Conservation (phyloP, 2,797 vertebrate genomes). For the Poeciliopsis presidionis region DNA sequence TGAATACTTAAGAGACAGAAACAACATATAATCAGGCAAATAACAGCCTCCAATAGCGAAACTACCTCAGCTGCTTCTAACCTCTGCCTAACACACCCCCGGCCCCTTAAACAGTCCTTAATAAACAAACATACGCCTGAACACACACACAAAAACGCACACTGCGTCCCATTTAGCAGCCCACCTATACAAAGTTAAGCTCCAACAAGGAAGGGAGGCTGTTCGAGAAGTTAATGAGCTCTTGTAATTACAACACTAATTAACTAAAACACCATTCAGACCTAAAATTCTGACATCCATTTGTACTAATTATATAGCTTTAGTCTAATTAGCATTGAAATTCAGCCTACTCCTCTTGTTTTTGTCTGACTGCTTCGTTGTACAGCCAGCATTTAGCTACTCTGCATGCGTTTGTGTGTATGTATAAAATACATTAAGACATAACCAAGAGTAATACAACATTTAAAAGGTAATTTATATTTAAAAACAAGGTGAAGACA, state of each 20-base stretch:
- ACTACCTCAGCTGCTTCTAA: slow-evolving; percentile 58
- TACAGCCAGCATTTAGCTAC: slow-evolving; percentile 29
- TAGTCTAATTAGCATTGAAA: slow-evolving; percentile 86
- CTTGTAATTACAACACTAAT: slow-evolving; percentile 89
- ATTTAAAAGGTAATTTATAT: slow-evolving; percentile 33
- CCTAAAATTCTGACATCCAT: slow-evolving; percentile 90
- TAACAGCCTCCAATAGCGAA: slow-evolving; percentile 62
- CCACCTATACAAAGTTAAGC: slow-evolving; percentile 76
- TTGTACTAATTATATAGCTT: slow-evolving; percentile 88
- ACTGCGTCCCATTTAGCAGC: slow-evolving; percentile 62
- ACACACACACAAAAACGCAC: slow-evolving; percentile 48
- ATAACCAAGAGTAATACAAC: slow-evolving; percentile 20
- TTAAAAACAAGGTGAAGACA: slow-evolving; percentile 16
- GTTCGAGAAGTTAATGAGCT: slow-evolving; percentile 86
- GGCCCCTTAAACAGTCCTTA: slow-evolving; percentile 34
- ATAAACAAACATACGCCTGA: slow-evolving; percentile 39
- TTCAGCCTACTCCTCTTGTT: slow-evolving; percentile 79
- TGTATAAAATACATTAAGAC: slow-evolving; percentile 32
- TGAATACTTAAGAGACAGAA: slow-evolving; percentile 68
- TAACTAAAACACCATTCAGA: slow-evolving; percentile 91
- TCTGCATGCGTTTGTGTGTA: background rate
- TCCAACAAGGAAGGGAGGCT: slow-evolving; percentile 77
- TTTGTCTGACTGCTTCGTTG: slow-evolving; percentile 70
- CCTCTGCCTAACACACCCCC: slow-evolving; percentile 56
- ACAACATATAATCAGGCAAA: slow-evolving; percentile 74